Base-by-base conservation (phyloP, 2,113 vertebrate genomes). In the Rhombomys opimus region DNA sequence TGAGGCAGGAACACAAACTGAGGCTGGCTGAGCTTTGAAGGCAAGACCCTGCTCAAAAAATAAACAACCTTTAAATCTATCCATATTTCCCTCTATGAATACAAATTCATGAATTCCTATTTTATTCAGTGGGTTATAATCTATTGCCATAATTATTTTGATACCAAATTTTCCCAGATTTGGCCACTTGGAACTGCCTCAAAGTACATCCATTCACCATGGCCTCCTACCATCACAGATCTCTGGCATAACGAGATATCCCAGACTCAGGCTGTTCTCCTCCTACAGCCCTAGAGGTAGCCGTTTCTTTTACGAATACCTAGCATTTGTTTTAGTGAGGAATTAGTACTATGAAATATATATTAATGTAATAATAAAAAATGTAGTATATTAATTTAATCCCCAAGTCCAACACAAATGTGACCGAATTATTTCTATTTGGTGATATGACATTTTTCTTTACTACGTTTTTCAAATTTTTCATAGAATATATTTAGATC, bases 41-140 rank as follows among this genome's bases (percentile, higher is more conserved):
- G 59, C 38, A 85, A 65, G 23, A 46, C 23, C 27, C 25, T 30
- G 61, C 12, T 84, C 25, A 85, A 85, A 65, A 41, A 63, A n/a
- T 41, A 63, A 27, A 46, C 7, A 84, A 46, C n/a, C 63, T 67
- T 67, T 86, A 86, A 32, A 52, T 52, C 68, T 90, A 87, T 67
- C 90, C n/a, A 54, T 87, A 87, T 90, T 93, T 93, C 32, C 76
- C 30, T 91, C 27, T 63, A 63, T 61, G n/a, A 93, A 30, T 75
- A 61, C 5, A 72, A 57, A 30, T 46, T 63, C 78, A 67, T 32
- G 17, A 52, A 89, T 35, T 72, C 73, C 68, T 41, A 72, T 41
- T 95, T 82, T 90, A 78, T 78, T 73, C 81, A 96, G 20, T 85
- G 12, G 9, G 20, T 90, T 90, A 96, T 50, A 88, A 84, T 57